Evolutionary conservation across 1,140 invertebrate species (phyloP).

Genomic region (Anastrepha obliqua): DNA sequence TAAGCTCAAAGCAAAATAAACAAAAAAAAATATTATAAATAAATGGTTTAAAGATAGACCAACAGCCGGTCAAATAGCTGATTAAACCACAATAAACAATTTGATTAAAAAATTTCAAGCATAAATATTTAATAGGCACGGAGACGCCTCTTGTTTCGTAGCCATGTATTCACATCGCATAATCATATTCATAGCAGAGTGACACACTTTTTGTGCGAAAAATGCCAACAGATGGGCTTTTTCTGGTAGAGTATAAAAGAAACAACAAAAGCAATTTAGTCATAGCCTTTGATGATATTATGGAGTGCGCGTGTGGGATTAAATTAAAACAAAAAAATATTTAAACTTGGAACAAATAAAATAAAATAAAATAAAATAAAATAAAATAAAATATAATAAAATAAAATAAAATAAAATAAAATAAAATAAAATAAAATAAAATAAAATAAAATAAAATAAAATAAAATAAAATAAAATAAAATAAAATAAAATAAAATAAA

Average conservation of each 20-base stretch:
- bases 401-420: neutral
- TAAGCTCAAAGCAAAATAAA: neutral
- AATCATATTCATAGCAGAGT: constrained; percentile 8
- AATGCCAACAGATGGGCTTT: neutral
- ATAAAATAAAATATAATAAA: neutral
- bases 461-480: neutral
- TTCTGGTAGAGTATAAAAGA: neutral
- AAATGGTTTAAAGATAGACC: neutral
- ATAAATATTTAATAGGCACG: constrained; percentile 33
- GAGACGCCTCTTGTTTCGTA: neutral
- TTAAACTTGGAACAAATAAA: neutral
- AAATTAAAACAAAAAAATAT: neutral
- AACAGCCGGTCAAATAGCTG: neutral
- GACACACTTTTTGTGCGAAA: constrained; percentile 19
- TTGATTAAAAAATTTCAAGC: constrained; percentile 16
- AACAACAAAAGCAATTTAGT: constrained; percentile 4
- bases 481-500: neutral
- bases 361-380: too few relatives aligned
- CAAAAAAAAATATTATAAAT: neutral
- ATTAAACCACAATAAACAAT: neutral
- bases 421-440: neutral
- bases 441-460: neutral
- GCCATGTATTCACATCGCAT: neutral
- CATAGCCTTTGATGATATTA: neutral
- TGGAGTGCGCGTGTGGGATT: neutral